Evolutionary conservation across 2,797 vertebrate genomes (phyloP).

Genomic region (Alcedo atthis): DNA sequence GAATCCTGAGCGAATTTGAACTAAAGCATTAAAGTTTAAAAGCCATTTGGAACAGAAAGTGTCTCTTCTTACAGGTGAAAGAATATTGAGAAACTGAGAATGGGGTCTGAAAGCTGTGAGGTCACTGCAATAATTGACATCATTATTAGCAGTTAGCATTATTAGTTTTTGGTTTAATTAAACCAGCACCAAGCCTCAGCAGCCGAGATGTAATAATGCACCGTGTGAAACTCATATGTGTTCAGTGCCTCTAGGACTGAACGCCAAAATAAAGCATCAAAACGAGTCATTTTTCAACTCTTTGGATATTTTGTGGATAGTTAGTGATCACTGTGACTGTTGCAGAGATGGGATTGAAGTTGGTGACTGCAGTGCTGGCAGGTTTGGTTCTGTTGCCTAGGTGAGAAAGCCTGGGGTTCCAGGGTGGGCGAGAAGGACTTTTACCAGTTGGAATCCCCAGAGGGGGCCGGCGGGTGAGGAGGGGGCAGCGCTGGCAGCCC

Average conservation of each 20-base stretch:
- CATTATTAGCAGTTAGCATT: neutral
- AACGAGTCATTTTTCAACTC: neutral
- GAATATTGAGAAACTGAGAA: neutral
- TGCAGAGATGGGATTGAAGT: neutral
- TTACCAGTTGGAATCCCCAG: constrained; percentile 42
- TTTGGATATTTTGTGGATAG: neutral
- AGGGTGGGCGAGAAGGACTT: constrained; percentile 53
- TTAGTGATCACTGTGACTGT: neutral
- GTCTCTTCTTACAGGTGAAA: neutral
- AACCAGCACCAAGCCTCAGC: neutral
- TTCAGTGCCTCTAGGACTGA: neutral
- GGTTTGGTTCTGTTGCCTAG: neutral
- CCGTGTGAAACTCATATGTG: neutral
- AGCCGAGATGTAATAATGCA: neutral
- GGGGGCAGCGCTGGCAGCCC: constrained; percentile 66
- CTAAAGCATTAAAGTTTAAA: neutral
- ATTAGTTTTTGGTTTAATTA: neutral
- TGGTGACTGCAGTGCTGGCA: neutral
- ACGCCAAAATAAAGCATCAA: neutral
- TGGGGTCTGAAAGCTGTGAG: neutral
- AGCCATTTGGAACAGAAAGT: neutral
- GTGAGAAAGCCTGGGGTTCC: constrained; percentile 28
- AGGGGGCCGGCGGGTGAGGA: constrained; percentile 53
- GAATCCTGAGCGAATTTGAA: neutral
- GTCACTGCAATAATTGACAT: fast-evolving